Evolutionary conservation across 2,113 vertebrate species (phyloP), one percentile per base, ranked within the genome.

Genomic region (Fregetta grallaria): DNA sequence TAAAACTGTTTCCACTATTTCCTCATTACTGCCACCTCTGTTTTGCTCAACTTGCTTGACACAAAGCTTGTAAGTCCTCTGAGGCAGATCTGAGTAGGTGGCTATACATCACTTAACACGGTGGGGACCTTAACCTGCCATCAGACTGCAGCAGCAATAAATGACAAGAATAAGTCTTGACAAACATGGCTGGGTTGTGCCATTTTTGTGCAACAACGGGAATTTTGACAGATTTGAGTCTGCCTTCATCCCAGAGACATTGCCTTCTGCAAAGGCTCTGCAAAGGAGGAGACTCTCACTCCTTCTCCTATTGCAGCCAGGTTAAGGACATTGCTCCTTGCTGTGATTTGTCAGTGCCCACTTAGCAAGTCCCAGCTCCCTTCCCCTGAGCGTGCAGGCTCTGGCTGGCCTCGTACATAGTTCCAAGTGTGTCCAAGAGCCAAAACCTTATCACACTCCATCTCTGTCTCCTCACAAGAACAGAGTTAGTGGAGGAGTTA

Each of bases 291-390:
- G 87, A 58, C 59, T 42, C 49, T 84, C 36, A 6, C 61, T 84
- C 55, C 56, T 72, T 50, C 75, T 47, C 36, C 76, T 76, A 6
- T 1, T 76, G 63, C 42, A 77, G 82, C 45, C 58, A 85, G 92
- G 91, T 95, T 92, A 87, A 94, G 94, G 86, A 95, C 58, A 14
- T 25, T 75, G 72, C 86, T 89, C 76, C 63, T 80, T 58, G 63
- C 63, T 55, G 68, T 26, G 11, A 66, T 86, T 73, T 76, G 40
- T 88, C 88, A 90, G 50, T 36, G 90, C 50, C 5, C 29, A 52
- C 22, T 88, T 88, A 52, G 73, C 79, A 27, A 84, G 68, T 38
- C 68, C 83, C 83, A 88, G 68, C 27, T 94, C 75, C 44, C 80
- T 72, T 84, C 16, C 36, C 34, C 40, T 52, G 82, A 32, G 47